Evolutionary conservation across 2,797 vertebrate genomes (phyloP).

Genomic region (Hydrocynus forskahlii): DNA sequence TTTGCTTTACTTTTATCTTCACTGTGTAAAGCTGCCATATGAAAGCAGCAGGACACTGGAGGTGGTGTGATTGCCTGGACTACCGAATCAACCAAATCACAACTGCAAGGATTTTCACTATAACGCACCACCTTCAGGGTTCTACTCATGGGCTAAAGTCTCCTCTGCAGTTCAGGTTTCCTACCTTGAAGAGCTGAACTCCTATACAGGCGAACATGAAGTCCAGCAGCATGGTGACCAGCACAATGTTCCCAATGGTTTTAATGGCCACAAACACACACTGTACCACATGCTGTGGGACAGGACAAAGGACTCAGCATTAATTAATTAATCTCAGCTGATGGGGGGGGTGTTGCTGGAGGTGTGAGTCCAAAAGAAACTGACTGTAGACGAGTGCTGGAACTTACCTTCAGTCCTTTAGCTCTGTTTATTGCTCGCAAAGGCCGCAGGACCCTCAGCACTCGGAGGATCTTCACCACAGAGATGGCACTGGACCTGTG

Average conservation of each 20-base stretch:
- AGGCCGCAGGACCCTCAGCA: slow-evolving; percentile 89
- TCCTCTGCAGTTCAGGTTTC: slow-evolving; percentile 76
- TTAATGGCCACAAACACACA: slow-evolving; percentile 98
- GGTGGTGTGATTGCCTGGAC: no score
- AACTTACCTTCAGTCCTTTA: slow-evolving; percentile 89
- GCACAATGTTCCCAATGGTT: slow-evolving; percentile 99
- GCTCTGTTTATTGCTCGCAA: slow-evolving; percentile 93
- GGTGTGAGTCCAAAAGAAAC: no score
- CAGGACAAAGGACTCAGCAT: slow-evolving; percentile 1
- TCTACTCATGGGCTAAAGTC: background rate
- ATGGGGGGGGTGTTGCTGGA: no score
- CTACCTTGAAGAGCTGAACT: slow-evolving; percentile 97
- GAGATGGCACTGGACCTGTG: slow-evolving; percentile 91
- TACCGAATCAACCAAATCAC: no score
- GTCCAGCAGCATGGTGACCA: slow-evolving; percentile 97
- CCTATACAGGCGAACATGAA: slow-evolving; percentile 99
- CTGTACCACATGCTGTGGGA: slow-evolving; percentile 92
- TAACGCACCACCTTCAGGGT: no score
- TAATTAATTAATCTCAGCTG: no score
- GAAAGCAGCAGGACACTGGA: no score
- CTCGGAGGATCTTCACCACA: slow-evolving; percentile 94
- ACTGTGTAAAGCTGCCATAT: no score
- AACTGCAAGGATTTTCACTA: no score
- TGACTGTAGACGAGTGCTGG: background rate
- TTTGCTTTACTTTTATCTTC: no score